phyloP scores from a whole-genome alignment of 2,113 vertebrate species.

The Neofelis nebulosa region DNA sequence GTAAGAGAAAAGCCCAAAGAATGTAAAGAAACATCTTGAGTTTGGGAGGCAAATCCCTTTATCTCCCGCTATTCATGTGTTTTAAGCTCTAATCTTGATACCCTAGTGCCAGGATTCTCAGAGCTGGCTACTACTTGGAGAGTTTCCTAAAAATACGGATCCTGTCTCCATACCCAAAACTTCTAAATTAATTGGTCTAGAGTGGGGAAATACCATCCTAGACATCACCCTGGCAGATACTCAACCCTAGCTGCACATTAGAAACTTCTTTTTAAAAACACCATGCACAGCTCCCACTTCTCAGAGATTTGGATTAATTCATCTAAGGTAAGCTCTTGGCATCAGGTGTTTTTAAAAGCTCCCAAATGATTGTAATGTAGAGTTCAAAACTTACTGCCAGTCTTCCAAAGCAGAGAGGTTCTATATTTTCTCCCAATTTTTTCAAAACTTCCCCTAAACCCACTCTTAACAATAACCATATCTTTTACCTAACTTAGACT shows the following conservation, averaged over 20 bases:
- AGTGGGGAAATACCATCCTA: neutral
- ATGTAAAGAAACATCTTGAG: neutral
- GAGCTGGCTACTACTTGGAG: neutral
- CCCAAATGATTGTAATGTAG: neutral
- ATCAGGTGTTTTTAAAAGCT: neutral
- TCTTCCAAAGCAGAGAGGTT: neutral
- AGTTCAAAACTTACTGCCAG: neutral
- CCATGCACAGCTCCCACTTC: neutral
- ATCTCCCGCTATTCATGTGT: neutral
- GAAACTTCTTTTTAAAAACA: conserved; percentile 23
- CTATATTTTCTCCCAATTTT: neutral
- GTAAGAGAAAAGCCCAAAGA: neutral
- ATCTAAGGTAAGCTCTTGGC: neutral
- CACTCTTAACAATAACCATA: neutral
- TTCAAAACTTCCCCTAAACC: neutral
- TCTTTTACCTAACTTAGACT: neutral
- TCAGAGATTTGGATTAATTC: neutral
- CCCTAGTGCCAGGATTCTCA: neutral
- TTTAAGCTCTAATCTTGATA: neutral
- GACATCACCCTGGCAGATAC: neutral
- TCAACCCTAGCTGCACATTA: neutral
- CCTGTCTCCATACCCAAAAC: neutral
- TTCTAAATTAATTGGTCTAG: neutral
- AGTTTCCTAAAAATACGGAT: neutral
- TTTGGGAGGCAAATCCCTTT: neutral